Evolutionary conservation across 2,113 vertebrate genomes (phyloP).

Genomic region (Psephotus haematonotus): DNA sequence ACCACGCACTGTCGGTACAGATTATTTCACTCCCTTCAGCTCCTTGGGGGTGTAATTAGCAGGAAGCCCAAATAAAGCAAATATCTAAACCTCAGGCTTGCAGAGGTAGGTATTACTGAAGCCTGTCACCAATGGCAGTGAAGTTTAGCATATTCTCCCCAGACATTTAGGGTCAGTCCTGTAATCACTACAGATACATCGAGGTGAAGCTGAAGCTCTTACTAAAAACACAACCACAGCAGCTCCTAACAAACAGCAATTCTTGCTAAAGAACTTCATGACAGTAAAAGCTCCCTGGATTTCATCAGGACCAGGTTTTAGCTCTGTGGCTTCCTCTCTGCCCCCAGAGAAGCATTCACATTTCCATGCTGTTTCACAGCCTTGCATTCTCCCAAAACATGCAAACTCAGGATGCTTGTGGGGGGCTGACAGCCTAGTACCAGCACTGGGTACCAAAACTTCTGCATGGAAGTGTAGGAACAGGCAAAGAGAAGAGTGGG

Average conservation of each 20-base stretch:
- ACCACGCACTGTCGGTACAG: background rate
- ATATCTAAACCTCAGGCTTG: background rate
- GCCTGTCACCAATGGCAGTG: background rate
- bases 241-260: background rate
- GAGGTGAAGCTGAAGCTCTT: background rate
- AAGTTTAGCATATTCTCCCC: slow-evolving; percentile 10
- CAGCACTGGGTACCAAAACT: background rate
- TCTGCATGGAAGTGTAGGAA: background rate
- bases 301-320: background rate
- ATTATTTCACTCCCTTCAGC: background rate
- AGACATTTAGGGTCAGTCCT: background rate
- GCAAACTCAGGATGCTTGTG: background rate
- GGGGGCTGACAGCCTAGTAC: background rate
- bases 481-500: background rate
- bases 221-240: background rate
- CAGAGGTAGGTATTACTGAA: background rate
- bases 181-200: background rate
- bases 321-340: background rate
- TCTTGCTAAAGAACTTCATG: background rate
- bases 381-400: background rate
- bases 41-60: slow-evolving; percentile 3
- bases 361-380: background rate
- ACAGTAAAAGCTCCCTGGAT: background rate
- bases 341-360: background rate
- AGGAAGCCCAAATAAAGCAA: slow-evolving; percentile 11